phyloP scores from a whole-genome alignment of 2,888 invertebrate genomes.

The Idaea aversata region DNA sequence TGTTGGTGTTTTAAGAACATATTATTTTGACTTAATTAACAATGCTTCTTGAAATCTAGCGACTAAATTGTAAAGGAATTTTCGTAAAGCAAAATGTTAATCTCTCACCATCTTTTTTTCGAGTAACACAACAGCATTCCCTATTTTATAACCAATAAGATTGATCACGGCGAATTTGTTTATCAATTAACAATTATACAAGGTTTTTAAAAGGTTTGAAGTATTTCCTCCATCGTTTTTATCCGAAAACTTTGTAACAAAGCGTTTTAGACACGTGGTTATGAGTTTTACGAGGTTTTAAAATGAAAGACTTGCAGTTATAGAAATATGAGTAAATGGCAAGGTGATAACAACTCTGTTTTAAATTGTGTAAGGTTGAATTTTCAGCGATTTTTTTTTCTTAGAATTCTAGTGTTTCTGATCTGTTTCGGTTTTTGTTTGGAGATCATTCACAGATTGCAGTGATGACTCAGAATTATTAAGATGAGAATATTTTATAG shows the following conservation, averaged over 20 bases:
- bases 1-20: no score
- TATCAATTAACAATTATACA: slow-evolving; percentile 47
- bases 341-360: no score
- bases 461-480: no score
- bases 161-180: slow-evolving; percentile 34
- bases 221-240: slow-evolving; percentile 30
- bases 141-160: slow-evolving; percentile 35
- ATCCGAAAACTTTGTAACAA: not conserved
- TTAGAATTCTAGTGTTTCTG: no score
- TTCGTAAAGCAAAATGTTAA: slow-evolving; percentile 3
- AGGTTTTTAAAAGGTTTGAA: slow-evolving; percentile 36
- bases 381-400: no score
- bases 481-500: no score
- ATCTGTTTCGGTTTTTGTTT: no score
- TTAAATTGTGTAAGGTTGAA: no score
- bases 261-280: not conserved
- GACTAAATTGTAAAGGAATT: not conserved
- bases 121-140: slow-evolving; percentile 31
- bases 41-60: no score
- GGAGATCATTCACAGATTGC: no score
- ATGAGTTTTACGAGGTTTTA: not conserved
- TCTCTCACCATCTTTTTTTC: slow-evolving; percentile 18
- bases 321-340: not conserved
- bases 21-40: no score
- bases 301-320: not conserved